These are phyloP conservation scores for Myocastor coypus DNA, from an alignment of 2,113 vertebrate genomes.

Conservation along the genomic window DNA sequence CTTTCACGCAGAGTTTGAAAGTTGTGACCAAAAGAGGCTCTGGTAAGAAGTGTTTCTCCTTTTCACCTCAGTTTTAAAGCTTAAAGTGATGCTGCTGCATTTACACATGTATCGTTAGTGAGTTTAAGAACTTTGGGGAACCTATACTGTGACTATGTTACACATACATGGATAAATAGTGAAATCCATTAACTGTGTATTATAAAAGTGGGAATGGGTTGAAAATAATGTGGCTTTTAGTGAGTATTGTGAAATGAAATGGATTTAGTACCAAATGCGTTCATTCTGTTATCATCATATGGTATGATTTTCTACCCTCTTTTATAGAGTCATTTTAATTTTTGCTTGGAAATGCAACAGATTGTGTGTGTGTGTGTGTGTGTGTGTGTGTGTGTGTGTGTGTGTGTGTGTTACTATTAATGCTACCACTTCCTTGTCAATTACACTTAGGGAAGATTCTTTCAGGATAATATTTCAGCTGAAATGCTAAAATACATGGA, in stretches of 20 bases:
- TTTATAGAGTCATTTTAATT: slow-evolving; percentile 3
- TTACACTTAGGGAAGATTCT: not conserved
- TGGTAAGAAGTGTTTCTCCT: slow-evolving; percentile 89
- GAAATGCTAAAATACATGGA: slow-evolving; percentile 60
- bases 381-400: not conserved
- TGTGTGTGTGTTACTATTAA: not conserved
- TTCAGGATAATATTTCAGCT: not conserved
- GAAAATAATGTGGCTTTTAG: not conserved
- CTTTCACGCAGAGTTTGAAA: slow-evolving; percentile 95
- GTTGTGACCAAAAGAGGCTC: slow-evolving; percentile 98
- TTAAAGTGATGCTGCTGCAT: not conserved
- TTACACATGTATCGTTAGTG: not conserved
- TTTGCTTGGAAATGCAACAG: slow-evolving; percentile 1
- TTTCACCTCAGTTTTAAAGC: not conserved
- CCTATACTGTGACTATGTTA: not conserved
- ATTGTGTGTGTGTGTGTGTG: not conserved
- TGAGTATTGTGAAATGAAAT: slow-evolving; percentile 5
- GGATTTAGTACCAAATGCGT: not conserved
- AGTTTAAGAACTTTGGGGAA: not conserved
- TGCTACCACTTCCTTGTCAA: not conserved
- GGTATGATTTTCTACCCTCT: slow-evolving; percentile 13
- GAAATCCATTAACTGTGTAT: not conserved
- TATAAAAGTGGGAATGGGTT: not conserved
- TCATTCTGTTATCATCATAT: slow-evolving; percentile 36
- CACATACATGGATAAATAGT: not conserved